Base-by-base conservation (phyloP, 2,797 vertebrate genomes). In the Rhinogobio ventralis region DNA sequence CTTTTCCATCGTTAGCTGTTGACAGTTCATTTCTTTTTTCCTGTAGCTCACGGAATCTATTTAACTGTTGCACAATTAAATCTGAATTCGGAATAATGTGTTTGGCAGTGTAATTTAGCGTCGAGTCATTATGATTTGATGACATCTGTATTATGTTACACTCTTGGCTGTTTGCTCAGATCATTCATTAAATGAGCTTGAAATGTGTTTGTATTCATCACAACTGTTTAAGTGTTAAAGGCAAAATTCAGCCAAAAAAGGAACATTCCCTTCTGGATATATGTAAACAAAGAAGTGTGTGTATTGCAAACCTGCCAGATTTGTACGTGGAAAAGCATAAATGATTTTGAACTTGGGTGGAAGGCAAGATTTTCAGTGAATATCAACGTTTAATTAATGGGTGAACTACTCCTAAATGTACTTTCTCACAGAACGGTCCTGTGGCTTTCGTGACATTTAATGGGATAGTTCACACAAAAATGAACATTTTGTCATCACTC, bases 1-100 rank as follows among this genome's bases (percentile, higher is more conserved):
- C 88, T 92, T 78, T 91, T 90, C 68, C 86, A 87, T 83, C 89
- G 73, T 73, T 45, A 69, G 84, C 85, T 90, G 87, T 81, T 75
- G 60, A 46, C 79, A 33, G 33, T 88, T 87, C 45, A 33, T 78
- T 53, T 55, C 3, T 73, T 28, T 82, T 57, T 72, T 60, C 66
- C 49, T 77, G 85, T 88, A 82, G 85, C 78, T 86, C 76, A 81
- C 15, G 69, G 46, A 79, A 81, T 67, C 77, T 86, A 86, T 89
- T 79, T 81, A 88, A 75, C 89, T 86, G 78, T 82, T 73, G 51
- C 78, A 87, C 79, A 80, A 89, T 85, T 85, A 89, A 89, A 82
- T 74, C 45, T 33, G 55, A 57, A 57, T 75, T 72, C 36, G 25
- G 77, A 86, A 60, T 17, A 45, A 80, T 74, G 71, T 73, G 66